Evolutionary conservation across 2,797 vertebrate genomes (phyloP).

Genomic region (Emys orbicularis): DNA sequence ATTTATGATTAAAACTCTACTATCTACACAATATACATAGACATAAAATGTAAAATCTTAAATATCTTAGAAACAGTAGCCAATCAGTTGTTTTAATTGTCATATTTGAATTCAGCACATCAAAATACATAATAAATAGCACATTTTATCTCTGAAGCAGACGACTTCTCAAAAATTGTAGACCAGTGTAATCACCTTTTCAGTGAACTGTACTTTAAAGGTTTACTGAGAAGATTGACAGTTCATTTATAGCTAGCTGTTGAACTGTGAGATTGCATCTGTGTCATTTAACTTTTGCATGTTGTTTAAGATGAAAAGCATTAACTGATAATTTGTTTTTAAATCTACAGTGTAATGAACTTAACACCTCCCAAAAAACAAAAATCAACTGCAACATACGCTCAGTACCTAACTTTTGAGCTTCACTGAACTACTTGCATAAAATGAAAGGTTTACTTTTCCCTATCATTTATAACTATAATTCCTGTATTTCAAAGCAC

Average conservation of each 20-base stretch:
- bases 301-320: conserved; percentile 2
- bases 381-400: background rate
- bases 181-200: background rate
- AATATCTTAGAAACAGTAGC: too few relatives aligned
- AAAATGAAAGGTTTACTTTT: conserved; percentile 55
- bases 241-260: background rate
- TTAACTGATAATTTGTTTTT: conserved; percentile 22
- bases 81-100: too few relatives aligned
- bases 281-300: conserved; percentile 30
- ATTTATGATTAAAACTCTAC: too few relatives aligned
- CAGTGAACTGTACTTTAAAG: background rate
- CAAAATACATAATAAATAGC: too few relatives aligned
- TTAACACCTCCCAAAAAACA: background rate
- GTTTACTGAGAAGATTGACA: background rate
- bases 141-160: too few relatives aligned
- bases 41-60: too few relatives aligned
- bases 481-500: conserved; percentile 42
- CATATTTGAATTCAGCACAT: too few relatives aligned
- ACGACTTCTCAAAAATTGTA: too few relatives aligned
- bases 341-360: conserved; percentile 30
- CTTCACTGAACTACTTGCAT: conserved; percentile 46
- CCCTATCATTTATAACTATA: background rate
- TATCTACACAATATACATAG: too few relatives aligned
- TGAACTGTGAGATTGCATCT: conserved; percentile 37
- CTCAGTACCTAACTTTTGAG: conserved; percentile 6